Evolutionary conservation across 2,113 vertebrate species (phyloP), one percentile per base, ranked within the genome.

Genomic region (Caranx melampygus): DNA sequence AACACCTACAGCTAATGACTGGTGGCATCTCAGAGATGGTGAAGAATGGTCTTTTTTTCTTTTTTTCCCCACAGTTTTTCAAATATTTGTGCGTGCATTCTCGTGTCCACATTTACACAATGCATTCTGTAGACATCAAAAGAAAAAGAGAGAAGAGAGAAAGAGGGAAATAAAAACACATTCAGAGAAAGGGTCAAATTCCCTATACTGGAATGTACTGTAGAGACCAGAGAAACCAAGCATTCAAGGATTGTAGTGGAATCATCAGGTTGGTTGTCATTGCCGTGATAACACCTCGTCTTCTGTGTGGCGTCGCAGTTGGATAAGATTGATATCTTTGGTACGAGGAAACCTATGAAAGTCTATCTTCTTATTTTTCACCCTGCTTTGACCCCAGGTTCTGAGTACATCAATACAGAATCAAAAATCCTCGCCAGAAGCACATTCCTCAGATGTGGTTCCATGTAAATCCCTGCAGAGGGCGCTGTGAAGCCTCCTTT

Each of bases 141-240:
- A 89, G 49, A 72, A 87, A 79, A 82, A 68, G 73, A 88, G 66
- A 26, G 26, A 26, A 26, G 26, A 26, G 26, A 26, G 26, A 26
- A 26, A 26, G 26, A 26, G 82, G 83, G 78, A 89, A 93, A 88
- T 83, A 87, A 92, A 91, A 92, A 93, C 86, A 95, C 94, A 95
- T 94, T 95, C 89, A 90, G 64, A 92, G 91, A 94, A 88, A 87
- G 95, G 94, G 91, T 94, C 79, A 81, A 90, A 86, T 90, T 95
- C 96, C 95, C 81, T 83, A 75, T 88, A 94, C 81, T 96, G 97
- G 96, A 96, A 96, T 93, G 94, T 94, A 92, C 83, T 76, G 85
- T 82, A 95, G 95, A 96, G 94, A 96, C 91, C 94, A 93, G 89
- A 94, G 80, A 90, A 94, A 91, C 34, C 70, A 94, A 94, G 92